Percentiles rank a stretch among this genome's conserved stretches.
These are phyloP conservation scores for Temnothorax longispinosus DNA, from an alignment of 1,140 invertebrate genomes.

Conservation along the genomic window DNA sequence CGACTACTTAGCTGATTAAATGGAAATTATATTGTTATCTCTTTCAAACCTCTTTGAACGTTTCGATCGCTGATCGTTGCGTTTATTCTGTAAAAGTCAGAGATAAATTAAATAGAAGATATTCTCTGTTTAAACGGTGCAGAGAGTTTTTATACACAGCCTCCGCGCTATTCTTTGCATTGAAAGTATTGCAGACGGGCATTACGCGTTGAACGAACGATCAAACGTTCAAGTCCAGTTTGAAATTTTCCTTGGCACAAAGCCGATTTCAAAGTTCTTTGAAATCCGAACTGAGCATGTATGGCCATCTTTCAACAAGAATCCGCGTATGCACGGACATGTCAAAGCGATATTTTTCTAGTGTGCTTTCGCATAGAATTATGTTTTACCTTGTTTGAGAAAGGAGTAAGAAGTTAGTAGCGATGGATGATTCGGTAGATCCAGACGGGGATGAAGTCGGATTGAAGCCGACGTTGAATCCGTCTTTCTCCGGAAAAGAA, in stretches of 20 bases:
- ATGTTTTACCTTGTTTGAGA: background rate
- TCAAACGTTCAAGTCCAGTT: background rate
- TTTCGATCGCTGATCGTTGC: background rate
- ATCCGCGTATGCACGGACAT: background rate
- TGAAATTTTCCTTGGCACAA: background rate
- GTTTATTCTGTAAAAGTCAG: background rate
- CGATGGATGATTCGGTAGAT: background rate
- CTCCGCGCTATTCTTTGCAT: background rate
- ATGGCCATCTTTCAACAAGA: background rate
- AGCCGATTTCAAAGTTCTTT: background rate
- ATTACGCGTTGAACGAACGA: background rate
- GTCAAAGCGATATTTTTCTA: background rate
- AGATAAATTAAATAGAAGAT: conserved; percentile 14
- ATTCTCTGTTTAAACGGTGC: background rate
- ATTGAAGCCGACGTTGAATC: conserved; percentile 31
- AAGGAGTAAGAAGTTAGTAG: background rate
- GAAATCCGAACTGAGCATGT: background rate
- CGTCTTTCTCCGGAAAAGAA: background rate
- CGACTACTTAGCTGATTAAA: conserved; percentile 20
- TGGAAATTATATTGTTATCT: background rate
- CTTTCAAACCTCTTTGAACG: background rate
- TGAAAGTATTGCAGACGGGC: background rate
- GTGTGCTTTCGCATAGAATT: background rate
- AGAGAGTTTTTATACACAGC: background rate
- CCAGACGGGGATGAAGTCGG: background rate